phyloP scores from a whole-genome alignment of 2,888 invertebrate genomes.

The Spisula subtruncata region DNA sequence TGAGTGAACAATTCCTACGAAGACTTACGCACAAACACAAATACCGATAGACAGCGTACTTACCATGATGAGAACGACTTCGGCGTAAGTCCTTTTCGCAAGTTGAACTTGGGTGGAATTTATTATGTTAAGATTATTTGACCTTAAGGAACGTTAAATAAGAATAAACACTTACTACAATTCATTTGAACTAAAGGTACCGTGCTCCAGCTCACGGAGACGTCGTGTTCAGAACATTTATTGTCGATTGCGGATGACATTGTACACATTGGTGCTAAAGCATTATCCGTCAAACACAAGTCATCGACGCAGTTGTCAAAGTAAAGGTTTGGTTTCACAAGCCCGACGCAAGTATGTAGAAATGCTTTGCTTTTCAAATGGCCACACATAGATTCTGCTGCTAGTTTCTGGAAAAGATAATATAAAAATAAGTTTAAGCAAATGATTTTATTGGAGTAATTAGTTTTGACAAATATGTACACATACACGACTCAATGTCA shows the following conservation, averaged over 20 bases:
- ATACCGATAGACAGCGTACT: no score
- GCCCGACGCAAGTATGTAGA: neutral
- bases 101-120: no score
- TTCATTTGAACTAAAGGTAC: neutral
- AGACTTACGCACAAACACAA: no score
- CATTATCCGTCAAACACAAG: neutral
- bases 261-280: conserved; percentile 24
- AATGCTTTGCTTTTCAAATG: neutral
- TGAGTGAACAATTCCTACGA: no score
- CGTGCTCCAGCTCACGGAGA: neutral
- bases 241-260: conserved; percentile 34
- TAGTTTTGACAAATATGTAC: no score
- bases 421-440: neutral
- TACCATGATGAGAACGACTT: no score
- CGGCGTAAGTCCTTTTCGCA: no score
- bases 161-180: neutral
- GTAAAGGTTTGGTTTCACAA: neutral
- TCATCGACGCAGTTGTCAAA: conserved; percentile 1
- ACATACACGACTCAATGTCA: no score
- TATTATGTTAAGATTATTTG: no score
- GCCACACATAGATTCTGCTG: neutral
- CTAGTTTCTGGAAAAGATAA: neutral
- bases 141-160: no score
- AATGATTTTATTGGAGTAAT: no score
- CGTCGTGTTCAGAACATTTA: neutral